A percentile compares a stretch with the other conserved stretches of the same genome.
These are phyloP conservation scores for Nephrotoma appendiculata DNA, from an alignment of 2,888 invertebrate species.

Conservation along the genomic window DNA sequence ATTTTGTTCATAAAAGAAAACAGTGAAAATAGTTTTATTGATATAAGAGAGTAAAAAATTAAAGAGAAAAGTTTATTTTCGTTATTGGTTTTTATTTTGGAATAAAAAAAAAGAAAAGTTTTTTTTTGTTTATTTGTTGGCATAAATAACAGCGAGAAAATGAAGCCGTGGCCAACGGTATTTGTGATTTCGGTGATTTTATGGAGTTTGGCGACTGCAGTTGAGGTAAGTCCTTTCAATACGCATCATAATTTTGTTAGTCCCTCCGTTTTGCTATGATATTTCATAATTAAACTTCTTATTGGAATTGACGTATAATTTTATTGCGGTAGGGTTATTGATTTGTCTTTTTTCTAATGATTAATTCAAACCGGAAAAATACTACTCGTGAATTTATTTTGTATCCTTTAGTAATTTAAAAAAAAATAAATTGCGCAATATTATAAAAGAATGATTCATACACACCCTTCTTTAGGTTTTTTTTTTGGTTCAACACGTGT, in stretches of 20 bases:
- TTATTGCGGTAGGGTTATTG: background rate
- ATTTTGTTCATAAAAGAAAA: background rate
- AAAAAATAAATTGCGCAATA: background rate
- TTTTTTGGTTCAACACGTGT: too few relatives aligned
- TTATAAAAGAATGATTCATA: background rate
- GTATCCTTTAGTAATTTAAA: background rate
- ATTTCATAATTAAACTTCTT: background rate
- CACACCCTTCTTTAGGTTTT: background rate
- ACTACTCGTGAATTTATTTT: background rate
- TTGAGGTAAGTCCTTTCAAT: background rate
- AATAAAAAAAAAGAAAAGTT: background rate
- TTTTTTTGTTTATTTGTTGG: background rate
- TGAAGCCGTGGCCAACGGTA: constrained; percentile 6
- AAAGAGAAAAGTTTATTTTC: background rate
- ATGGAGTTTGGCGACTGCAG: background rate
- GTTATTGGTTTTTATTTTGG: background rate
- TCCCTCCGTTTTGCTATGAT: too few relatives aligned
- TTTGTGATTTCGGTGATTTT: constrained; percentile 5
- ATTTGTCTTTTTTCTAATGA: background rate
- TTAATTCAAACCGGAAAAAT: background rate
- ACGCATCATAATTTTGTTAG: background rate
- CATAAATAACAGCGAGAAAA: background rate
- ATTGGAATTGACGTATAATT: background rate
- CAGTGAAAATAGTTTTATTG: background rate
- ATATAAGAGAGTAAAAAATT: background rate